Base-by-base conservation (phyloP, 2,888 invertebrate species). In the Mythimna loreyi region DNA sequence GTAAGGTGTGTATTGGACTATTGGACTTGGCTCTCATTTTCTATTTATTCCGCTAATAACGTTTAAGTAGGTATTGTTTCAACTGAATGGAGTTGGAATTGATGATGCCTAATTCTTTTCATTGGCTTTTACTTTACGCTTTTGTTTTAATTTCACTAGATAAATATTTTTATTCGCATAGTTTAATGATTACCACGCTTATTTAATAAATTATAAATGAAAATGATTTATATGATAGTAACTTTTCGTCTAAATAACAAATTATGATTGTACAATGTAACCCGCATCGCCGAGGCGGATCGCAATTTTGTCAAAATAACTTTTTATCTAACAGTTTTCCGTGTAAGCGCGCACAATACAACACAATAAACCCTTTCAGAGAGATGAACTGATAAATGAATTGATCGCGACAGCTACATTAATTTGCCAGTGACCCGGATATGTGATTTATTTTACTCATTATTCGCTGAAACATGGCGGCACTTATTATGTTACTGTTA, bases 1-100 rank as follows among this genome's bases (percentile, higher is more conserved):
- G 76, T 83, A 74, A 78, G 72, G 77, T 81, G 76, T 77, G 60
- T 82, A 78, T 75, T 64, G 73, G 62, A 67, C 71, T 79, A 65
- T 80, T 68, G 65, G 58, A 69, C 49, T 67, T 50, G 21, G 62
- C 62, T 63, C 56, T 69, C 50, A 57, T 66, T 78, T 56, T 69
- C 50, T 50, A 47, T 78, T 75, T 78, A 47, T 65, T 78, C 61
- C 40, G 50, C 50, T 56, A 68, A 67, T 76, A 76, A 60, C 21
- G 30, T 71, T 80, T 53, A 75, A 75, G 52, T 75, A 64, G 36
- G 60, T 75, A 25, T 66, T 58, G 72, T 73, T 57, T 60, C 56
- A 60, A 56, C 21, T 52, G 23, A 65, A 43, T 55, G 16, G 11
- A 58, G 33, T n/a, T 11, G 19, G 21, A 49, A 78, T 72, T 72